Evolutionary conservation across 2,113 vertebrate species (phyloP).

Genomic region (Spilogale gracilis): DNA sequence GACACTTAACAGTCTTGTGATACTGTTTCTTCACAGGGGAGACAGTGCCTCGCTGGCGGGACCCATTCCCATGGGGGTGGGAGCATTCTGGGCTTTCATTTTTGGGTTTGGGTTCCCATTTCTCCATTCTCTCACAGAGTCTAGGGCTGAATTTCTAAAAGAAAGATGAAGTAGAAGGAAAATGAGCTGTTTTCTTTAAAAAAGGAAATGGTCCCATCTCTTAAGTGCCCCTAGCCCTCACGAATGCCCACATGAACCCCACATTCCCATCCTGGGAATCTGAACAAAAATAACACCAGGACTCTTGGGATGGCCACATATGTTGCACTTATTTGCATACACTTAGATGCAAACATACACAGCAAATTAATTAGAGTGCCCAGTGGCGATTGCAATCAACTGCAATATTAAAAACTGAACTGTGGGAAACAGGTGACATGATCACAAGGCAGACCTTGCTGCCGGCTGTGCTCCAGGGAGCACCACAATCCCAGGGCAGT

Average conservation of each 20-base stretch:
- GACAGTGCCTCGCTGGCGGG: not conserved
- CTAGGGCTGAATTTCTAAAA: conserved; percentile 47
- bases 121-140: conserved; percentile 29
- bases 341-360: not conserved
- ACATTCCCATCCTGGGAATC: not conserved
- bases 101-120: conserved; percentile 48
- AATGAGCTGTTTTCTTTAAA: conserved; percentile 24
- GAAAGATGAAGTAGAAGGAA: conserved; percentile 29
- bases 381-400: not conserved
- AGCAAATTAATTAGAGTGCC: not conserved
- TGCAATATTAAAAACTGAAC: not conserved
- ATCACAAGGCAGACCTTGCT: not conserved
- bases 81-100: conserved; percentile 42
- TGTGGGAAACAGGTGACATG: not conserved
- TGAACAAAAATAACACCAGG: conserved; percentile 52
- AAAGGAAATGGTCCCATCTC: not conserved
- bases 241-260: not conserved
- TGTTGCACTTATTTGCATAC: conserved; percentile 18
- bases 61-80: not conserved
- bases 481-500: not conserved
- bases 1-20: not conserved
- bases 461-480: not conserved
- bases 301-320: not conserved
- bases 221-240: not conserved
- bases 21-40: not conserved